Evolutionary conservation across 2,113 vertebrate genomes (phyloP).

Genomic region (Tor tambroides): DNA sequence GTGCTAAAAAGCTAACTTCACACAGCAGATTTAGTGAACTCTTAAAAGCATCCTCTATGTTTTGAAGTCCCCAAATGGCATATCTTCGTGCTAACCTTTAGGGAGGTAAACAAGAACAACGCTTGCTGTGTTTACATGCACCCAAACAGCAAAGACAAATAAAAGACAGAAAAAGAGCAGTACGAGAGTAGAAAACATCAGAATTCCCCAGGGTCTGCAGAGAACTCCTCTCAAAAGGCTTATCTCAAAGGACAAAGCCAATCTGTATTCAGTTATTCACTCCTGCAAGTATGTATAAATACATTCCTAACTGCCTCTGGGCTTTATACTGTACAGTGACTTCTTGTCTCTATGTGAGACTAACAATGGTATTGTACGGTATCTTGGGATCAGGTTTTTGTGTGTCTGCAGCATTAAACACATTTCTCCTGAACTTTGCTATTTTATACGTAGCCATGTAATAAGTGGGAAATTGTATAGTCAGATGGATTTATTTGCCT

Average conservation of each 20-base stretch:
- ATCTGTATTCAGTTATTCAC: conserved; percentile 56
- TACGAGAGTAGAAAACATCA: conserved; percentile 25
- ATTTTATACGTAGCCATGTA: background rate
- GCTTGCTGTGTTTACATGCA: conserved; percentile 29
- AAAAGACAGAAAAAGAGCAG: background rate
- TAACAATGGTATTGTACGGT: background rate
- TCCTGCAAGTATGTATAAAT: conserved; percentile 30
- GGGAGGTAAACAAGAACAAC: conserved; percentile 47
- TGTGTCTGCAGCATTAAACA: background rate
- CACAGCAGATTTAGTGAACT: background rate
- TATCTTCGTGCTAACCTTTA: background rate
- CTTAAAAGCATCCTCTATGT: background rate
- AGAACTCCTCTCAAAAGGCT: conserved; percentile 37
- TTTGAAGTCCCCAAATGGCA: conserved; percentile 1
- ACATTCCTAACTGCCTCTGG: conserved; percentile 18
- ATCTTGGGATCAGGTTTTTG: background rate
- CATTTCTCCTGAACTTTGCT: background rate
- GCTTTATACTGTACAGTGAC: conserved; percentile 15
- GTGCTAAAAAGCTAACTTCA: background rate
- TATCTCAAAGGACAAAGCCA: conserved; percentile 45
- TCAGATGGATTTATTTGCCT: background rate
- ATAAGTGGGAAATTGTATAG: background rate
- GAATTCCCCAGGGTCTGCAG: conserved; percentile 33
- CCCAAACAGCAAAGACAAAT: conserved; percentile 38
- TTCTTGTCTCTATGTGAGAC: too few relatives aligned